These are phyloP conservation scores for Ctenopoma kingsleyae DNA, from an alignment of 2,797 vertebrate genomes.

Conservation along the genomic window DNA sequence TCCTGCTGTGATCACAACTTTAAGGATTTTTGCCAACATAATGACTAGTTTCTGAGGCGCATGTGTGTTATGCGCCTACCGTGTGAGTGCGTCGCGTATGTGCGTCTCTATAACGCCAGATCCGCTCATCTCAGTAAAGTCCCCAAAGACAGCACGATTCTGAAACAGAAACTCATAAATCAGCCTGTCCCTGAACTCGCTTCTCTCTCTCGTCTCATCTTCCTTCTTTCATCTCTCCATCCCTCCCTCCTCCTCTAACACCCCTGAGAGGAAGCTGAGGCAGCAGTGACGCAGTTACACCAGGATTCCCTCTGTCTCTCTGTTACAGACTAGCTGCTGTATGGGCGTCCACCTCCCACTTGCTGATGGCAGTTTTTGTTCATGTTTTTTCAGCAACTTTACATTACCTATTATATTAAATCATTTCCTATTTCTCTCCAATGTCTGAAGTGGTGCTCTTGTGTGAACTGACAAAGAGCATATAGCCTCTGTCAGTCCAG, in stretches of 20 bases:
- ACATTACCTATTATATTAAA: not conserved
- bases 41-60: slow-evolving; percentile 44
- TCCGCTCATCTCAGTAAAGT: slow-evolving; percentile 58
- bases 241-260: slow-evolving; percentile 46
- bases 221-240: slow-evolving; percentile 70
- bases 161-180: slow-evolving; percentile 82
- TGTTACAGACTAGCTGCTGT: slow-evolving; percentile 30
- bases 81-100: slow-evolving; percentile 23
- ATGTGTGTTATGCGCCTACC: slow-evolving; percentile 47
- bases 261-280: slow-evolving; percentile 63
- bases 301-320: slow-evolving; percentile 79
- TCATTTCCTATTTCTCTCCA: not conserved
- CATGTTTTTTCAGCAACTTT: slow-evolving; percentile 5
- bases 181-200: slow-evolving; percentile 74
- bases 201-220: slow-evolving; percentile 51
- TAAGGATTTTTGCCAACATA: slow-evolving; percentile 58
- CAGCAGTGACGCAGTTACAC: slow-evolving; percentile 79
- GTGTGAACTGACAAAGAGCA: not conserved
- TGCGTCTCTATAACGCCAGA: slow-evolving; percentile 43
- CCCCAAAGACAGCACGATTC: slow-evolving; percentile 71
- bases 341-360: slow-evolving; percentile 46
- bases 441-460: not conserved
- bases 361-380: slow-evolving; percentile 8
- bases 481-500: not conserved
- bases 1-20: slow-evolving; percentile 60